Evolutionary conservation across 2,888 invertebrate species (phyloP).

Genomic region (Podabrus alpinus): DNA sequence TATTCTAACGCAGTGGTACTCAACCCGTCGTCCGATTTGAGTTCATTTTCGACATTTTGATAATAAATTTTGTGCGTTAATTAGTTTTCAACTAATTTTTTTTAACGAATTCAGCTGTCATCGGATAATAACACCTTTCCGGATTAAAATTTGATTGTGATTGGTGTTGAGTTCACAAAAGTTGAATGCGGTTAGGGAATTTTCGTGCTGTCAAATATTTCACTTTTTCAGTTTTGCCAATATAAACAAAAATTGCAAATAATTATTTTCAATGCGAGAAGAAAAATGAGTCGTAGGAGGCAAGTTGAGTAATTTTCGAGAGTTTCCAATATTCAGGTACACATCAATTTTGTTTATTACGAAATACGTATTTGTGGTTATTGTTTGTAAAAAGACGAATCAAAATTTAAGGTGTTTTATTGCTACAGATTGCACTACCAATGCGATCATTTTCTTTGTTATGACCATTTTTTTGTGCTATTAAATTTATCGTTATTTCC

Average conservation of each 20-base stretch:
- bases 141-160: too few relatives aligned
- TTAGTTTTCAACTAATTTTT: neutral
- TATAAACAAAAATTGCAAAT: neutral
- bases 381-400: neutral
- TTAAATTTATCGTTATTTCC: neutral
- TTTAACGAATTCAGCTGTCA: neutral
- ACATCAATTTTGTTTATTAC: neutral
- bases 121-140: neutral
- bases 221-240: neutral
- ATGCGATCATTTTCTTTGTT: neutral
- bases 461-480: neutral
- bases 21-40: neutral
- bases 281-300: neutral
- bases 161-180: neutral
- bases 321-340: neutral
- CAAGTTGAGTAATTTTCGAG: neutral
- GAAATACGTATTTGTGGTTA: neutral
- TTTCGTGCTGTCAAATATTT: neutral
- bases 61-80: neutral
- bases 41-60: neutral
- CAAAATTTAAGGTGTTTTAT: neutral
- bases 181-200: neutral
- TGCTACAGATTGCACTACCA: neutral
- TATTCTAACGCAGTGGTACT: neutral
- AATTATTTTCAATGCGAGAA: neutral